These are phyloP conservation scores for Aphaenogaster ashmeadi DNA, from an alignment of 1,140 invertebrate species.

Conservation along the genomic window DNA sequence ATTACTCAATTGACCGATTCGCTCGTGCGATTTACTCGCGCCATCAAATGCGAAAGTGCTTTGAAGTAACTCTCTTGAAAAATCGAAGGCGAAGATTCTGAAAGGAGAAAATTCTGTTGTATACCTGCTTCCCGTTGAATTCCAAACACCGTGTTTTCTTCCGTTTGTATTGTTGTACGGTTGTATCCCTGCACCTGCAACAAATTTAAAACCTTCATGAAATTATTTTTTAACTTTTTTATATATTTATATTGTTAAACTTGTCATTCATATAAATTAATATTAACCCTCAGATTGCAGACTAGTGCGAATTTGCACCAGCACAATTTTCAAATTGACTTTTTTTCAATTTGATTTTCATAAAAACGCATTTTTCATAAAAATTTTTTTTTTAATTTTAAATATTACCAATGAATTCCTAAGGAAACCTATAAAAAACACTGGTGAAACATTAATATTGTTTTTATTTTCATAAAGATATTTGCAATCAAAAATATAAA, in stretches of 20 bases:
- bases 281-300: background rate
- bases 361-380: too few relatives aligned
- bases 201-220: slow-evolving; percentile 13
- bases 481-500: too few relatives aligned
- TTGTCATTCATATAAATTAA: background rate
- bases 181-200: slow-evolving; percentile 18
- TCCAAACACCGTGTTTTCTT: background rate
- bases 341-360: too few relatives aligned
- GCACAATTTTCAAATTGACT: too few relatives aligned
- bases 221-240: background rate
- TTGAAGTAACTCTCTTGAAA: background rate
- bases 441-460: too few relatives aligned
- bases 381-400: too few relatives aligned
- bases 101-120: background rate
- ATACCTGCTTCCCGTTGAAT: slow-evolving; percentile 11
- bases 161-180: background rate
- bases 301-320: too few relatives aligned
- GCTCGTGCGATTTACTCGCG: slow-evolving; percentile 19
- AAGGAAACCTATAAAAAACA: too few relatives aligned
- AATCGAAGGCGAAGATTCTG: background rate
- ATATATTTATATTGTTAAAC: background rate
- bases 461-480: too few relatives aligned
- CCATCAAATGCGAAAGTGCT: background rate
- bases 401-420: too few relatives aligned
- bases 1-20: slow-evolving; percentile 30